Conservation (phyloP, 2,113 vertebrate genomes). For the Urocynchramus pylzowi region DNA sequence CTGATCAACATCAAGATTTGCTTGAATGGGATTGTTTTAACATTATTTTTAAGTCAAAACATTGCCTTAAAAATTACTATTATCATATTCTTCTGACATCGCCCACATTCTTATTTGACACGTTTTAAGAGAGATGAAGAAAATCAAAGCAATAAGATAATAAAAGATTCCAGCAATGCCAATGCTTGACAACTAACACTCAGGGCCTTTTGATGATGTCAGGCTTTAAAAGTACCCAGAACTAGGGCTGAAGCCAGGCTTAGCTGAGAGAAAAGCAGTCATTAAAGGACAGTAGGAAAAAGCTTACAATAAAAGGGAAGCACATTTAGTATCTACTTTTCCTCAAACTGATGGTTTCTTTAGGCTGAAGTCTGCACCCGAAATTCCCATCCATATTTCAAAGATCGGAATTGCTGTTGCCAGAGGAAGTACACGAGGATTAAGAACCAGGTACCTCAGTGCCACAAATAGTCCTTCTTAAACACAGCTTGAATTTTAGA, state of each 20-base stretch:
- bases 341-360: neutral
- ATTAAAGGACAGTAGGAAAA: neutral
- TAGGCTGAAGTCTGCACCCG: neutral
- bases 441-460: neutral
- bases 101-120: neutral
- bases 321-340: neutral
- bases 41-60: constrained; percentile 13
- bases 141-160: constrained; percentile 13
- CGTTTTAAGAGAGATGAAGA: neutral
- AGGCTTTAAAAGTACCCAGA: neutral
- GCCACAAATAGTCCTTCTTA: neutral
- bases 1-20: neutral
- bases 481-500: neutral
- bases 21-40: neutral
- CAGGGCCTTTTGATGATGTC: neutral
- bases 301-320: neutral
- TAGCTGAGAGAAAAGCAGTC: neutral
- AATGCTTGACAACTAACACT: neutral
- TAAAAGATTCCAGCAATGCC: neutral
- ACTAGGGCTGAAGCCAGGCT: neutral
- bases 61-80: neutral
- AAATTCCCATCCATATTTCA: neutral
- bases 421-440: neutral
- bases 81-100: neutral
- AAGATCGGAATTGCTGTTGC: neutral